phyloP scores from a whole-genome alignment of 2,888 invertebrate genomes.

The Scaptomyza tumidula region DNA sequence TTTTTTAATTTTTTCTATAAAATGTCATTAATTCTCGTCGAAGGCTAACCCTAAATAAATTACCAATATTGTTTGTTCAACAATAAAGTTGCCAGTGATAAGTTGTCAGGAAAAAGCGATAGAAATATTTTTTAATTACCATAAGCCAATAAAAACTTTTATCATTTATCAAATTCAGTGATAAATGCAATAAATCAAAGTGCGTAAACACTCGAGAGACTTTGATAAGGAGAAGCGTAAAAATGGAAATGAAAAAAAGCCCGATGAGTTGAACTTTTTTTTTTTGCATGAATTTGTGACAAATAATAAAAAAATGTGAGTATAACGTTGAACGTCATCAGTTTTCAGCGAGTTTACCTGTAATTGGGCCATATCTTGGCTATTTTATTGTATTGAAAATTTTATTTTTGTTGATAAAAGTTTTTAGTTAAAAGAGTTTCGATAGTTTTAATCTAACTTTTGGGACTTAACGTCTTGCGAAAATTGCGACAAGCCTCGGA shows the following conservation, averaged over 20 bases:
- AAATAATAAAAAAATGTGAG: conserved; percentile 13
- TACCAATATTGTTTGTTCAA: neutral
- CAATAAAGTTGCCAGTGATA: conserved; percentile 26
- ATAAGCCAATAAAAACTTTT: conserved; percentile 69
- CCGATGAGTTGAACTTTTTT: conserved; percentile 35
- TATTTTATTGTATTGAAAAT: neutral
- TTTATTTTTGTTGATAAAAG: neutral
- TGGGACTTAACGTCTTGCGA: neutral
- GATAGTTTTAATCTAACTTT: neutral
- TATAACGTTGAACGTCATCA: conserved; percentile 28
- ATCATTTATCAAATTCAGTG: conserved; percentile 70
- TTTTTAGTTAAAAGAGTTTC: neutral
- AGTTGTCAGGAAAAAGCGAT: conserved; percentile 40
- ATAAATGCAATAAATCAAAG: conserved; percentile 72
- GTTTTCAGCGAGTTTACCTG: neutral
- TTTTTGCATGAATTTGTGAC: conserved; percentile 7
- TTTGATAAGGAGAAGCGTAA: conserved; percentile 27
- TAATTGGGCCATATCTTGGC: neutral
- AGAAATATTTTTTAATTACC: conserved; percentile 72
- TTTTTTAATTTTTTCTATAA: neutral
- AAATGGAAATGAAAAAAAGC: neutral
- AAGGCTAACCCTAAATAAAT: neutral
- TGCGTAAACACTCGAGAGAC: conserved; percentile 60
- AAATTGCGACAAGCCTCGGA: neutral
- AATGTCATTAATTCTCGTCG: neutral